These are phyloP conservation scores for Cryptus armator DNA, from an alignment of 2,888 invertebrate species.

Conservation along the genomic window DNA sequence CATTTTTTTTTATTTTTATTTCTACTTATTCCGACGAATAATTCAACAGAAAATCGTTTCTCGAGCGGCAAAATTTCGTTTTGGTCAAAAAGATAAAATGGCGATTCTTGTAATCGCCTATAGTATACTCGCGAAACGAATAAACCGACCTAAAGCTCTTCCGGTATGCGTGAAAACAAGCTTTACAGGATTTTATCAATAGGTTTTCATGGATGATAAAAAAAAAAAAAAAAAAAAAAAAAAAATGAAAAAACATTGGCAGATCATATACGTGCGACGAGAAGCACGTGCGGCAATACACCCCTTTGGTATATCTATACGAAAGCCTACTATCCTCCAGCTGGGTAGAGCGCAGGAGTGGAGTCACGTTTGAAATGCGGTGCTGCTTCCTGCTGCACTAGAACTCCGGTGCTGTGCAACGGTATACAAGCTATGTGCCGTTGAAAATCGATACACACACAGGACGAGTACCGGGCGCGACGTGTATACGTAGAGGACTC, in stretches of 20 bases:
- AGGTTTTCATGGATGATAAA: not conserved
- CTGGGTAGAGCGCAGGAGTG: constrained; percentile 31
- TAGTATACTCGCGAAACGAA: not conserved
- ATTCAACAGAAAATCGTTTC: too few relatives aligned
- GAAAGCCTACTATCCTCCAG: constrained; percentile 1
- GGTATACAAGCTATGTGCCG: constrained; percentile 27
- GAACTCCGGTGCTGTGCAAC: constrained; percentile 35
- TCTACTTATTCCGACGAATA: too few relatives aligned
- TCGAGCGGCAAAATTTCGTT: too few relatives aligned
- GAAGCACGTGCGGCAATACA: constrained; percentile 37
- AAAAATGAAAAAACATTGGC: not conserved
- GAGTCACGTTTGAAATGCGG: constrained; percentile 58
- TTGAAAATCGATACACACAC: constrained; percentile 64
- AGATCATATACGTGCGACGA: constrained; percentile 42
- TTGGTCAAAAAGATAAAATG: too few relatives aligned
- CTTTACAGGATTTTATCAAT: constrained; percentile 40
- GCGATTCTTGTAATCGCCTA: not conserved
- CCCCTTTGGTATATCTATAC: not conserved
- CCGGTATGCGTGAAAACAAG: constrained; percentile 20
- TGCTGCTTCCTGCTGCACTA: constrained; percentile 54
- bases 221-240: not conserved
- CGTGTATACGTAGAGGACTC: not conserved
- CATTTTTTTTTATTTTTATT: too few relatives aligned
- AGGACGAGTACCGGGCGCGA: constrained; percentile 50
- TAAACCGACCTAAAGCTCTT: not conserved